phyloP scores from a whole-genome alignment of 92 coral and sea anemone species.

The Siderastrea radians region DNA sequence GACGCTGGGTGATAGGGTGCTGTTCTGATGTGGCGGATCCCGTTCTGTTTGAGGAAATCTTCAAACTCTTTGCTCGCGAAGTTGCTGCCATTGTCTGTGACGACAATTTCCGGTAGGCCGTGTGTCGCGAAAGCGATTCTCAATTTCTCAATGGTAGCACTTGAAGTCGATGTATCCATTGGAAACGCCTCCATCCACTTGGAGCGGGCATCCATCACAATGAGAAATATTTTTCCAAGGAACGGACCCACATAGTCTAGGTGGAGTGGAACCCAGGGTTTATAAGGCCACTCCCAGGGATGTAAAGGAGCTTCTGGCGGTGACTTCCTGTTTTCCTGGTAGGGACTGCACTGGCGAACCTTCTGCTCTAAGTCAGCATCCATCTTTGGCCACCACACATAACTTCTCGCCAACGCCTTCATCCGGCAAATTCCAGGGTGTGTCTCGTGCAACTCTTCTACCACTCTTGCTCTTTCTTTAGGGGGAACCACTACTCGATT shows the following conservation, averaged over 20 bases:
- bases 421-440: slow-evolving; percentile 31
- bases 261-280: slow-evolving; percentile 35
- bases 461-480: slow-evolving; percentile 18
- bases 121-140: slow-evolving; percentile 34
- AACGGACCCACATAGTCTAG: slow-evolving; percentile 45
- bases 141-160: slow-evolving; percentile 39
- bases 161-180: slow-evolving; percentile 24
- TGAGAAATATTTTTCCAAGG: not conserved
- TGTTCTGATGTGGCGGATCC: too few relatives aligned
- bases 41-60: too few relatives aligned
- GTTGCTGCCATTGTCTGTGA: slow-evolving; percentile 58
- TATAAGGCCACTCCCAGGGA: slow-evolving; percentile 50
- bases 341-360: slow-evolving; percentile 27
- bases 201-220: slow-evolving; percentile 5
- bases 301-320: slow-evolving; percentile 37
- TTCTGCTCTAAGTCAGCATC: slow-evolving; percentile 3
- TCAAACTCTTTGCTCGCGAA: too few relatives aligned
- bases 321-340: slow-evolving; percentile 22
- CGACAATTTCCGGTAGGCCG: slow-evolving; percentile 60
- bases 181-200: slow-evolving; percentile 48
- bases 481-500: slow-evolving; percentile 39
- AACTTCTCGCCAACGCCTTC: slow-evolving; percentile 29
- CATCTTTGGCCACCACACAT: slow-evolving; percentile 33
- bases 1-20: too few relatives aligned
- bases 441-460: slow-evolving; percentile 25